Percentiles rank a stretch among this genome's conserved stretches.
Evolutionary conservation across 2,797 vertebrate genomes (phyloP).

Genomic region (Psittacula derbiana): DNA sequence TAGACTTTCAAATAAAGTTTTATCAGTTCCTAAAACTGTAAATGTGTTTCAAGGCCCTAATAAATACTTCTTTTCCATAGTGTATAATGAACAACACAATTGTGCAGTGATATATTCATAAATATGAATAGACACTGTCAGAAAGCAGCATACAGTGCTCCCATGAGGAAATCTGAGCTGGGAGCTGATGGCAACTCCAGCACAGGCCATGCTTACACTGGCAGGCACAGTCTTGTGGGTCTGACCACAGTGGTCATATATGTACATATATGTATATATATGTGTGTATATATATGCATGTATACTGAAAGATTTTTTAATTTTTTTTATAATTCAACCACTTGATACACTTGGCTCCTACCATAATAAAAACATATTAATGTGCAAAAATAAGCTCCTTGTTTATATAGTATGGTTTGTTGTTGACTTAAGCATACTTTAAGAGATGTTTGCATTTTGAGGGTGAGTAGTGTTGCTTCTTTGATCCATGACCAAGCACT

Average conservation of each 20-base stretch:
- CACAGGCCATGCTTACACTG: neutral
- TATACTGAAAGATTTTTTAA: neutral
- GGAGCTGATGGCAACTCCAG: neutral
- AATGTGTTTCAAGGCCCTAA: neutral
- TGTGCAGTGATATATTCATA: neutral
- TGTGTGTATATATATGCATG: too few relatives aligned
- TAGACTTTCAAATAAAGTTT: neutral
- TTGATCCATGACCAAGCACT: neutral
- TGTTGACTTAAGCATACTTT: neutral
- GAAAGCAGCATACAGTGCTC: neutral
- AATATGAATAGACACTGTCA: neutral
- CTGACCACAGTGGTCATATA: neutral
- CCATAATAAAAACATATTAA: neutral
- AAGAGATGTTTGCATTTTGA: neutral
- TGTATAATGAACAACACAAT: neutral
- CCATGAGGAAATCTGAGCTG: neutral
- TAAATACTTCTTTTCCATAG: neutral
- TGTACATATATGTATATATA: too few relatives aligned
- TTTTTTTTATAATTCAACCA: neutral
- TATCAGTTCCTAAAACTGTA: neutral
- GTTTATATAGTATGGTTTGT: neutral
- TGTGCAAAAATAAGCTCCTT: neutral
- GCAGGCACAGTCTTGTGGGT: neutral
- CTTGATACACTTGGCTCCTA: neutral
- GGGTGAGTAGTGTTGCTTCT: neutral